A percentile compares a stretch with the other conserved stretches of the same genome.
phyloP scores from a whole-genome alignment of 2,113 vertebrate genomes.

The Catharus fuscescens region DNA sequence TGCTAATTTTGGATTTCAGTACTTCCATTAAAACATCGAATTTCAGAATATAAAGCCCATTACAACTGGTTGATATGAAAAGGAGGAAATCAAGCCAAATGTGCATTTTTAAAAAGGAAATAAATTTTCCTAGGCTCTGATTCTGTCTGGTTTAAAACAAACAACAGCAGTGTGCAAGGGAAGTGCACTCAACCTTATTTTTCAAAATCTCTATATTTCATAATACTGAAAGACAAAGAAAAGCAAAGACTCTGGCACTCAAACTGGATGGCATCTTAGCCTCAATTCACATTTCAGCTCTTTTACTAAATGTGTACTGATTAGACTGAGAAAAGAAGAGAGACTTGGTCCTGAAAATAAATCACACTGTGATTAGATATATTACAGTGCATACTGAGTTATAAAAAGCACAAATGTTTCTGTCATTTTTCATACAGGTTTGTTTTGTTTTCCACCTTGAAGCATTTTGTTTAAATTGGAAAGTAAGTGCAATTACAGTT shows the following conservation, averaged over 20 bases:
- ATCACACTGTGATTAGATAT: neutral
- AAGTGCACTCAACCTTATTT: neutral
- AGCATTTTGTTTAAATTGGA: neutral
- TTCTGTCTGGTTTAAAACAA: neutral
- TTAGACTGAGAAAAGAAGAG: neutral
- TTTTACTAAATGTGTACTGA: neutral
- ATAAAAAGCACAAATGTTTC: neutral
- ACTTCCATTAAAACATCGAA: neutral
- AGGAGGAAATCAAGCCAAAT: neutral
- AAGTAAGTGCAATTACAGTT: neutral
- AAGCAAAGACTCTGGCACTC: neutral
- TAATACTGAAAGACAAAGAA: neutral
- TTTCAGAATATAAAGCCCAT: neutral
- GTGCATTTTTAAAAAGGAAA: neutral
- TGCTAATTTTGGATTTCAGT: neutral
- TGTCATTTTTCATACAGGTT: neutral
- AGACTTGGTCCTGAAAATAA: neutral
- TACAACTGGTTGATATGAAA: neutral
- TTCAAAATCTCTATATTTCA: neutral
- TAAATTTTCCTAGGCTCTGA: neutral
- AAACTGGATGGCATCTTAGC: neutral
- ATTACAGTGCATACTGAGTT: neutral
- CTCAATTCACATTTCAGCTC: neutral
- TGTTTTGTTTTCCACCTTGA: neutral
- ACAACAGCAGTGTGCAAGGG: neutral